Conservation (phyloP, 23 tunicate genomes). For the Ascidia mentula region DNA sequence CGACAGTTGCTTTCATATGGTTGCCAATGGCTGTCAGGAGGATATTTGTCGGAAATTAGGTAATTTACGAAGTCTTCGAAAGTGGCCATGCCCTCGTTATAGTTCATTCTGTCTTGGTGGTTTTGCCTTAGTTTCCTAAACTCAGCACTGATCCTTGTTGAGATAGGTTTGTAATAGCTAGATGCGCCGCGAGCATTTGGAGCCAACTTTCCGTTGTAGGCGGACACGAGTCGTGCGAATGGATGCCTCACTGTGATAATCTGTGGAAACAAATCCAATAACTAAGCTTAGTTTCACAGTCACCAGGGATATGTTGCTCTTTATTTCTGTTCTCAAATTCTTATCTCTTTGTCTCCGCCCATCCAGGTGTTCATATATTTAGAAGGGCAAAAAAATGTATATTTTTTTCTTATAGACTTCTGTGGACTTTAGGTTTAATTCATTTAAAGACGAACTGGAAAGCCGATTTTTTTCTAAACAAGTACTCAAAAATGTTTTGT, state of each 20-base stretch:
- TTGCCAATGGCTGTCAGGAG: background rate
- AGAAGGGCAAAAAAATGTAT: too few relatives aligned
- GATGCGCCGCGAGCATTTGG: background rate
- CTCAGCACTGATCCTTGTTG: background rate
- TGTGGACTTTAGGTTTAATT: too few relatives aligned
- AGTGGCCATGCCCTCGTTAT: background rate
- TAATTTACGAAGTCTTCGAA: conserved; percentile 26
- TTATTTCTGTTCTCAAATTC: too few relatives aligned
- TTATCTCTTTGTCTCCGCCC: too few relatives aligned
- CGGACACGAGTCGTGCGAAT: conserved; percentile 2
- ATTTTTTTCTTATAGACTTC: too few relatives aligned
- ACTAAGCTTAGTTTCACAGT: too few relatives aligned
- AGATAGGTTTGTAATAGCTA: background rate
- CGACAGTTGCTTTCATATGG: background rate
- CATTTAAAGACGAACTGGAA: too few relatives aligned
- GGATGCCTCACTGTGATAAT: conserved; percentile 9
- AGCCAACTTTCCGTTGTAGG: conserved; percentile 4
- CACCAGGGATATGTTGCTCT: too few relatives aligned
- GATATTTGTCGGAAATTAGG: background rate
- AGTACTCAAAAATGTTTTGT: too few relatives aligned
- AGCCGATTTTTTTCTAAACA: too few relatives aligned
- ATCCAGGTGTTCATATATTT: too few relatives aligned
- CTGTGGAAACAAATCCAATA: too few relatives aligned
- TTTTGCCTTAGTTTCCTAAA: background rate
- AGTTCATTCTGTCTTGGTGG: background rate